Evolutionary conservation across 2,113 vertebrate genomes (phyloP).

Genomic region (Eira barbara): DNA sequence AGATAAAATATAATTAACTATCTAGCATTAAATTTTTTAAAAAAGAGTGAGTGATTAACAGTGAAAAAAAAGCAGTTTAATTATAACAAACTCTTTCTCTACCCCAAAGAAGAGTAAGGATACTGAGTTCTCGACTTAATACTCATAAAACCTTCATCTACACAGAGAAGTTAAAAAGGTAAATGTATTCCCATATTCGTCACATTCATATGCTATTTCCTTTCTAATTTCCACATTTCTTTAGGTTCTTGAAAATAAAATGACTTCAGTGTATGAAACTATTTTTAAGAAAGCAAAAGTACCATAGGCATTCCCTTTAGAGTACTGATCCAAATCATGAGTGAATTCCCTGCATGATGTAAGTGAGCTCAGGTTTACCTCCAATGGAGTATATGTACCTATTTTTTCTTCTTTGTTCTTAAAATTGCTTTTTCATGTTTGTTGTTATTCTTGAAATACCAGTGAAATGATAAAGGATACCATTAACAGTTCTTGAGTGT

Average conservation of each 20-base stretch:
- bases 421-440: background rate
- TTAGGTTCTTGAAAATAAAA: background rate
- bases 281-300: background rate
- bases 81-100: background rate
- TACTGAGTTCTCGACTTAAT: background rate
- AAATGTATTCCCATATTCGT: background rate
- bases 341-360: background rate
- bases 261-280: background rate
- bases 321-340: background rate
- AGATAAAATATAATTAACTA: background rate
- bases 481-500: background rate
- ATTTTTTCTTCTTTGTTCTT: background rate
- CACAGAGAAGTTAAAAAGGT: background rate
- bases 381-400: background rate
- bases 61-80: background rate
- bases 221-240: background rate
- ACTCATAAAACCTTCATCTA: background rate
- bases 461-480: background rate
- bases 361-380: background rate
- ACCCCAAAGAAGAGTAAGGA: background rate
- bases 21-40: background rate
- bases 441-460: slow-evolving; percentile 4
- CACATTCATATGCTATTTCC: background rate
- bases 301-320: background rate
- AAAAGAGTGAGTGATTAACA: background rate